Base-by-base conservation (phyloP, 1,140 invertebrate genomes). In the Eubasilissa regina region DNA sequence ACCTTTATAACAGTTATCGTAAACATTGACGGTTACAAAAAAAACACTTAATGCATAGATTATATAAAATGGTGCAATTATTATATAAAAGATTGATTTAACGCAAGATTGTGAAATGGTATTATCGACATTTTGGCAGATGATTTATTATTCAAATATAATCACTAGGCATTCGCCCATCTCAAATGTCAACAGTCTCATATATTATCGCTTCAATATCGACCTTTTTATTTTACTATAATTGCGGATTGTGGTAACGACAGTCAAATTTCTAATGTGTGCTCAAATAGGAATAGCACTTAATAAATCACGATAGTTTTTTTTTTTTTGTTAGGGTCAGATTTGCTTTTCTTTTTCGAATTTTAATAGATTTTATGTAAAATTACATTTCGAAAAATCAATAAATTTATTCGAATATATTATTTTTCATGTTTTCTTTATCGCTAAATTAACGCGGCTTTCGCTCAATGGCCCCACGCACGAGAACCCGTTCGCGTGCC, bases 361-460 rank as follows among this genome's bases (percentile, higher is more conserved):
- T 19, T 62, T 70, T 48, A 17, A 35, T 25, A 51, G 47, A 51
- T 25, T 48, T 70, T 11, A 25, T 51, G 51, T 53, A 64, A 62
- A 62, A 62, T 56, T 56, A 62, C 4, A 62, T 25, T 35, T 48
- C 1, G 4, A 45, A 19, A 45, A 44, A 19, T 17, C 66, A 17
- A 70, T 45, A 45, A 43, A 15, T 47, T 68, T 15, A 55, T 55
- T 73, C 25, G 9, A 56, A 73, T 19, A 44, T 53, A 74, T 53
- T 43, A n/a, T n/a, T 73, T 35, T 55, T 53, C 3, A 55, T 6
- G 11, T 43, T 17, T 51, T 55, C 13, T 12, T 48, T 56, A 56
- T 53, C 0, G 15, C 9, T 11, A 48, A 35, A 9, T 9, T 15
- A 15, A 51, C 19, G 55, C 43, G n/a, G 25, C 12, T 44, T 17